A percentile compares a stretch with the other conserved stretches of the same genome.
Evolutionary conservation across 2,113 vertebrate genomes (phyloP).

Genomic region (Trochalopteron elliotii): DNA sequence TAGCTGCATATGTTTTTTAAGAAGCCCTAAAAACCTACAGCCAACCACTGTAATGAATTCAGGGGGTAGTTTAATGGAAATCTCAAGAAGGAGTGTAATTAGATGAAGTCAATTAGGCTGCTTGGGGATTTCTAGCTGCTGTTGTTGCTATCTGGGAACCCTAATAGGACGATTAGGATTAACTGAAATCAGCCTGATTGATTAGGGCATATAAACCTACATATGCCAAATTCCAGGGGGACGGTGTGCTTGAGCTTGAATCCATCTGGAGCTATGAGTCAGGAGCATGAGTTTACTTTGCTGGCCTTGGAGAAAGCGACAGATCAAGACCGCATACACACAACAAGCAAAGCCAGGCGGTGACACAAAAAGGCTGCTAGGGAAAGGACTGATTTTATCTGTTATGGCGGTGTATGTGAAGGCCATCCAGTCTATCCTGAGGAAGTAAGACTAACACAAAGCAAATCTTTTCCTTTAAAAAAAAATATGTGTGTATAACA

Average conservation of each 20-base stretch:
- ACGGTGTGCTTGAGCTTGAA: conserved; percentile 33
- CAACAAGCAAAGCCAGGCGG: not conserved
- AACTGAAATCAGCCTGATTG: conserved; percentile 73
- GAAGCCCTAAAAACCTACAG: conserved; percentile 40
- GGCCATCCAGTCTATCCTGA: not conserved
- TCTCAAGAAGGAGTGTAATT: conserved; percentile 73
- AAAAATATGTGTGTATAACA: not conserved
- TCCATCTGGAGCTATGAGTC: conserved; percentile 64
- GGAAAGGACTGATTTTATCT: conserved; percentile 37
- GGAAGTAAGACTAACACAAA: not conserved
- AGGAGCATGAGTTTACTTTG: conserved; percentile 48
- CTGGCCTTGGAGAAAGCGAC: conserved; percentile 35
- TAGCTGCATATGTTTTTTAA: not conserved
- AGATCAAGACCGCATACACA: conserved; percentile 21
- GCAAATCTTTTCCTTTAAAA: not conserved
- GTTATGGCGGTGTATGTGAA: not conserved
- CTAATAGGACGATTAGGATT: conserved; percentile 77
- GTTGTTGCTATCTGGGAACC: conserved; percentile 65
- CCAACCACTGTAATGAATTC: conserved; percentile 47
- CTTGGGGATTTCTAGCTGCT: conserved; percentile 71
- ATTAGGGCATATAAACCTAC: conserved; percentile 63
- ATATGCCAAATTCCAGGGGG: conserved; percentile 44
- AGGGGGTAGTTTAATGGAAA: conserved; percentile 66
- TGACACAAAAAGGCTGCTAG: conserved; percentile 22
- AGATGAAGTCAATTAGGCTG: conserved; percentile 74